Conservation (phyloP, 2,888 invertebrate species). For the Neoaliturus tenellus region DNA sequence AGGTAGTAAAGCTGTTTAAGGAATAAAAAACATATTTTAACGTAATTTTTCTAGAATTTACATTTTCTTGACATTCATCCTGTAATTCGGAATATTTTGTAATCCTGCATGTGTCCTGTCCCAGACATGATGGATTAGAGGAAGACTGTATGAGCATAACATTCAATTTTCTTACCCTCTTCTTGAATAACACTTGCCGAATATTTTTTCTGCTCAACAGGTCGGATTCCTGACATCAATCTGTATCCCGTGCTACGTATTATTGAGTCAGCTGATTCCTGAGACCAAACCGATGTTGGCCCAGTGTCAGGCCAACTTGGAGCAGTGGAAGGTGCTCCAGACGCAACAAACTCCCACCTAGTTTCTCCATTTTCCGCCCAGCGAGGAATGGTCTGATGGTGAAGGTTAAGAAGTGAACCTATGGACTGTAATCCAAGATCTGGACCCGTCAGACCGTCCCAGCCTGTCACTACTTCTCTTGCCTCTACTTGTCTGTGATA, state of each 20-base stretch:
- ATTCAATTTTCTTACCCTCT: no score
- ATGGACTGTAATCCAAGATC: neutral
- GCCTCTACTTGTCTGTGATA: constrained; percentile 56
- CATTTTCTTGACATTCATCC: no score
- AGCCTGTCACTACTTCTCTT: neutral
- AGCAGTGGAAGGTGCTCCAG: constrained; percentile 73
- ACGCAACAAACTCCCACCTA: constrained; percentile 20
- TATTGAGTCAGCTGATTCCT: constrained; percentile 82
- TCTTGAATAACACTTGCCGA: no score
- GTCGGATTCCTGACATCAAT: constrained; percentile 89
- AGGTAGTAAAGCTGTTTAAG: no score
- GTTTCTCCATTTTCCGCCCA: neutral
- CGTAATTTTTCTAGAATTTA: no score
- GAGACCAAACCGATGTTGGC: constrained; percentile 81
- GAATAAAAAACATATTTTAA: no score
- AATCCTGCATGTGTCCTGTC: no score
- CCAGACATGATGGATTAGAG: no score
- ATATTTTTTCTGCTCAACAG: constrained; percentile 71
- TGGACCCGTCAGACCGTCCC: neutral
- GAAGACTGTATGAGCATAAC: no score
- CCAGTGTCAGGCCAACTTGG: constrained; percentile 80
- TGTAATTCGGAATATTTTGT: no score
- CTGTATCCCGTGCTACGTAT: constrained; percentile 87
- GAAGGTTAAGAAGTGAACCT: no score
- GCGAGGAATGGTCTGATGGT: neutral